A percentile compares a stretch with the other conserved stretches of the same genome.
These are phyloP conservation scores for Andrena fulva DNA, from an alignment of 2,888 invertebrate genomes.

Conservation along the genomic window DNA sequence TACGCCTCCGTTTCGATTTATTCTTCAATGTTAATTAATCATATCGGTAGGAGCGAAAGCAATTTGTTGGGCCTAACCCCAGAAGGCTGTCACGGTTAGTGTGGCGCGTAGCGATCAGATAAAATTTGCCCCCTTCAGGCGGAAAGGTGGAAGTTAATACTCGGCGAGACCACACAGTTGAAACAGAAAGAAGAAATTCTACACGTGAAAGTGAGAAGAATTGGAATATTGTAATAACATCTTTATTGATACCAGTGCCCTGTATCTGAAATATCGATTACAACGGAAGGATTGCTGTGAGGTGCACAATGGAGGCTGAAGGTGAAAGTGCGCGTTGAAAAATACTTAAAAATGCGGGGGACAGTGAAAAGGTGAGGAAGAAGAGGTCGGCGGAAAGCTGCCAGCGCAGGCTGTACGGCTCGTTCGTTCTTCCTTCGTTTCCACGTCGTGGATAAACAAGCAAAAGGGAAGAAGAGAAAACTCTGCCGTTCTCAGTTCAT, in stretches of 20 bases:
- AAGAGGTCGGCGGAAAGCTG: slow-evolving; percentile 66
- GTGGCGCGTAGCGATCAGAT: slow-evolving; percentile 52
- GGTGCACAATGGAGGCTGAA: slow-evolving; percentile 2
- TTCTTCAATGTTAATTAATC: slow-evolving; percentile 54
- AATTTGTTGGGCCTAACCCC: slow-evolving; percentile 42
- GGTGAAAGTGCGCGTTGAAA: slow-evolving; percentile 38
- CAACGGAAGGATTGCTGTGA: slow-evolving; percentile 7
- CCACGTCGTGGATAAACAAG: slow-evolving; percentile 61
- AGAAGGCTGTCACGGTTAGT: slow-evolving; percentile 42
- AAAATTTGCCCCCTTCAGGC: slow-evolving; percentile 38
- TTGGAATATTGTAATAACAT: background rate
- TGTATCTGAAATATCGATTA: background rate
- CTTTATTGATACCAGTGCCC: too few species aligned
- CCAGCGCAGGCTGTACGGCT: slow-evolving; percentile 47
- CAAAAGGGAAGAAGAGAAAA: slow-evolving; percentile 62
- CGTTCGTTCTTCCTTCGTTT: slow-evolving; percentile 61
- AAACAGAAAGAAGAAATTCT: background rate
- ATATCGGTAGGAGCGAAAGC: slow-evolving; percentile 42
- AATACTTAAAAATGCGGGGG: slow-evolving; percentile 40
- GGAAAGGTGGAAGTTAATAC: background rate
- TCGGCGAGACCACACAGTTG: background rate
- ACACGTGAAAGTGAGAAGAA: background rate
- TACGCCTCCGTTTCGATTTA: slow-evolving; percentile 33
- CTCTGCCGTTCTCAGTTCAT: slow-evolving; percentile 80
- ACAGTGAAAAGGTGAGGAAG: slow-evolving; percentile 53